Percentiles rank a stretch among this genome's conserved stretches.
Evolutionary conservation across 2,797 vertebrate species (phyloP).

Genomic region (Notoglanidium macrostoma): DNA sequence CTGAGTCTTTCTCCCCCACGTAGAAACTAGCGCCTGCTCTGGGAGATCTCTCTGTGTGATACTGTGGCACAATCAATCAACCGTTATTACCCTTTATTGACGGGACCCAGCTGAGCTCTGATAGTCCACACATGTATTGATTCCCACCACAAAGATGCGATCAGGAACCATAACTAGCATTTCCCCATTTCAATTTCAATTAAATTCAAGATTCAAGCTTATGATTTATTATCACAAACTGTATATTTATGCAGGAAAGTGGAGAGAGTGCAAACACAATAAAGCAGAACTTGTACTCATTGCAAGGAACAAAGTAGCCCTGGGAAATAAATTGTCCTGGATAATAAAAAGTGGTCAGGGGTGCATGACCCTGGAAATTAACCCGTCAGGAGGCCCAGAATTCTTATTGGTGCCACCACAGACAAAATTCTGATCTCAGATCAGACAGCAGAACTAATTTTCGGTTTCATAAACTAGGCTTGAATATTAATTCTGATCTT

Average conservation of each 20-base stretch:
- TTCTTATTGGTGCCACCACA: background rate
- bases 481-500: background rate
- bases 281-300: background rate
- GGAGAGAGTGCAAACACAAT: background rate
- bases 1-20: background rate
- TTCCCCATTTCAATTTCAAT: background rate
- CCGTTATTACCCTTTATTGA: slow-evolving; percentile 75
- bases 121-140: slow-evolving; percentile 40
- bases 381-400: background rate
- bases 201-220: slow-evolving; percentile 42
- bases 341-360: background rate
- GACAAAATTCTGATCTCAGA: slow-evolving; percentile 5
- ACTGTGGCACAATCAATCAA: slow-evolving; percentile 76
- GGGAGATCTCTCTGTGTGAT: slow-evolving; percentile 61
- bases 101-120: slow-evolving; percentile 64
- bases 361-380: slow-evolving; percentile 4
- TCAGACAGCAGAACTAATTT: background rate
- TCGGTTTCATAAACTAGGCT: background rate
- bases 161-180: slow-evolving; percentile 30
- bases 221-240: slow-evolving; percentile 73
- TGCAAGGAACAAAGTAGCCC: background rate
- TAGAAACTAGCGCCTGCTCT: slow-evolving; percentile 35
- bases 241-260: background rate
- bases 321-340: background rate
- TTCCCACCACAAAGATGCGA: slow-evolving; percentile 36